These are phyloP conservation scores for Neoarius graeffei DNA, from an alignment of 2,113 vertebrate genomes.

Conservation along the genomic window DNA sequence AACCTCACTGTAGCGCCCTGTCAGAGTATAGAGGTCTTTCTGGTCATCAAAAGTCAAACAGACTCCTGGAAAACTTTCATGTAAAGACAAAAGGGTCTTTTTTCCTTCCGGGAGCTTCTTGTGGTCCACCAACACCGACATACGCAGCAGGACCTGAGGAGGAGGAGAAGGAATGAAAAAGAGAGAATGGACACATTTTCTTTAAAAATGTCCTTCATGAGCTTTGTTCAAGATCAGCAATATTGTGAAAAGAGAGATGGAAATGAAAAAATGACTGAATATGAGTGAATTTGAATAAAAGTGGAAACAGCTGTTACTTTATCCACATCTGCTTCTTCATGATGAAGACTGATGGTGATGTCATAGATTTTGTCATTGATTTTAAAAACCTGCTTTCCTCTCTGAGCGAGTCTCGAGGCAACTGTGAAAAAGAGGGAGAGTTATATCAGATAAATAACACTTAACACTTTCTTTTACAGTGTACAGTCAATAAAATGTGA, in stretches of 20 bases:
- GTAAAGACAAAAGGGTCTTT: slow-evolving; percentile 56
- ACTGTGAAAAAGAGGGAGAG: neutral
- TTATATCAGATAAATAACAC: neutral
- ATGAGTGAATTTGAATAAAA: neutral
- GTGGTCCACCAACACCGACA: slow-evolving; percentile 61
- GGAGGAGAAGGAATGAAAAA: slow-evolving; percentile 3
- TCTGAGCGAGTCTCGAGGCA: slow-evolving; percentile 59
- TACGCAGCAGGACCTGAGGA: slow-evolving; percentile 3
- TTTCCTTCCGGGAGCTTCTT: slow-evolving; percentile 59
- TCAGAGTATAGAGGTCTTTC: slow-evolving; percentile 52
- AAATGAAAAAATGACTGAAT: neutral
- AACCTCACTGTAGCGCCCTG: slow-evolving; percentile 63
- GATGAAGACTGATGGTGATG: slow-evolving; percentile 52
- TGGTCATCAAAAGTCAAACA: slow-evolving; percentile 53
- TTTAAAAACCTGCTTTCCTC: slow-evolving; percentile 52
- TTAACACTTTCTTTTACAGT: neutral
- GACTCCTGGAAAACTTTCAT: slow-evolving; percentile 46
- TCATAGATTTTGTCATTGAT: slow-evolving; percentile 55
- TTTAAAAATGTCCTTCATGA: neutral
- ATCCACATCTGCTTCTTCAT: slow-evolving; percentile 54
- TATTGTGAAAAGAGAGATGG: neutral
- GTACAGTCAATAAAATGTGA: neutral
- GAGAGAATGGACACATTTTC: neutral
- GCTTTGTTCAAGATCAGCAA: neutral
- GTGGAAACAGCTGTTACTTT: slow-evolving; percentile 55